Conservation (phyloP, 2,113 vertebrate species). For the Labeo catla region DNA sequence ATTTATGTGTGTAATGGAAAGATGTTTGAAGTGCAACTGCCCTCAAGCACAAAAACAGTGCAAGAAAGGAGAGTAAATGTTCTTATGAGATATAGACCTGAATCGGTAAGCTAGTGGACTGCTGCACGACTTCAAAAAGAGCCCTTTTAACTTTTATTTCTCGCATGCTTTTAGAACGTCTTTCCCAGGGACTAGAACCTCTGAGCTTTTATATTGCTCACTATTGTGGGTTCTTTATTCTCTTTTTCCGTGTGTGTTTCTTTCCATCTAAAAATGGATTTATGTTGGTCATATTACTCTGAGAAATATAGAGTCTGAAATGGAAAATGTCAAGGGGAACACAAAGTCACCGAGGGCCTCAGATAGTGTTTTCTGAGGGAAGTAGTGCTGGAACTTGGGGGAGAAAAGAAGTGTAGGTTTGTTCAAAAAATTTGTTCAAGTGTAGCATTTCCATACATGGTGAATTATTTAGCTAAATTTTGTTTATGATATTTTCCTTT, state of each 20-base stretch:
- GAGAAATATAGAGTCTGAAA: constrained; percentile 25
- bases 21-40: not conserved
- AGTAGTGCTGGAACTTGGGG: not conserved
- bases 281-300: constrained; percentile 36
- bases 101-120: not conserved
- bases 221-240: not conserved
- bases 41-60: constrained; percentile 12
- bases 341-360: not conserved
- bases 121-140: not conserved
- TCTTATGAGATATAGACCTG: constrained; percentile 9
- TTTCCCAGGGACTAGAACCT: not conserved
- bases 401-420: not conserved
- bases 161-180: not conserved
- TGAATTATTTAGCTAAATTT: not conserved
- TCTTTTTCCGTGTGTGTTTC: not conserved
- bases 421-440: not conserved
- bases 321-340: constrained; percentile 33
- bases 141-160: constrained; percentile 3
- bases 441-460: not conserved
- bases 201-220: constrained; percentile 16
- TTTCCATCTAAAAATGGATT: constrained; percentile 25
- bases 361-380: not conserved
- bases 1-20: constrained; percentile 3
- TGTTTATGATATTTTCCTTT: not conserved
- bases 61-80: constrained; percentile 3